A percentile compares a stretch with the other conserved stretches of the same genome.
phyloP scores from a whole-genome alignment of 1,140 invertebrate species.

The Cotesia vestalis region DNA sequence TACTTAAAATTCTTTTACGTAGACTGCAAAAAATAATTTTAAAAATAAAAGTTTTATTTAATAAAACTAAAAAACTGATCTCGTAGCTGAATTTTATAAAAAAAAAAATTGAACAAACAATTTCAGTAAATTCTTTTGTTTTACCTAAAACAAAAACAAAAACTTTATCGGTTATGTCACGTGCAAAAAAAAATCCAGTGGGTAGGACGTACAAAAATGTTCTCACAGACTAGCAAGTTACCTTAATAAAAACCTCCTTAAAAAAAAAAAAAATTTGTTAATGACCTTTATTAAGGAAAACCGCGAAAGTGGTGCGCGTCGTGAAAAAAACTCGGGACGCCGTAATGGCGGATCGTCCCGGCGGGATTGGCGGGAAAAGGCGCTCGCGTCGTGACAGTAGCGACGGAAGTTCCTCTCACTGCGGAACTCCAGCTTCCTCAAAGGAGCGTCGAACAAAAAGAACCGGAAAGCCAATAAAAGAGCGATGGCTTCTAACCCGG shows the following conservation, averaged over 20 bases:
- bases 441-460: slow-evolving; percentile 57
- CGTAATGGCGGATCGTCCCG: slow-evolving; percentile 61
- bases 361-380: slow-evolving; percentile 42
- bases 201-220: no score
- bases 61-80: no score
- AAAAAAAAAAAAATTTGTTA: background rate
- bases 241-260: background rate
- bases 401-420: slow-evolving; percentile 40
- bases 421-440: slow-evolving; percentile 48
- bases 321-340: slow-evolving; percentile 55
- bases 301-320: slow-evolving; percentile 62
- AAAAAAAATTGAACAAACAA: no score
- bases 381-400: slow-evolving; percentile 55
- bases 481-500: slow-evolving; percentile 85
- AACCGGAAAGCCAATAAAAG: slow-evolving; percentile 69
- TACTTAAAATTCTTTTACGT: no score
- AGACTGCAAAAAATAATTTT: no score
- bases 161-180: no score
- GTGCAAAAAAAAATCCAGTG: background rate
- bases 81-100: no score
- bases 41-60: no score
- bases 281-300: slow-evolving; percentile 30
- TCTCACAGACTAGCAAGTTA: no score
- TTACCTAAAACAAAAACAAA: no score
- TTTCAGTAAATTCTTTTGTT: no score